Evolutionary conservation across 2,888 invertebrate species (phyloP), one percentile per base, ranked within the genome.

Genomic region (Graphium colonna): DNA sequence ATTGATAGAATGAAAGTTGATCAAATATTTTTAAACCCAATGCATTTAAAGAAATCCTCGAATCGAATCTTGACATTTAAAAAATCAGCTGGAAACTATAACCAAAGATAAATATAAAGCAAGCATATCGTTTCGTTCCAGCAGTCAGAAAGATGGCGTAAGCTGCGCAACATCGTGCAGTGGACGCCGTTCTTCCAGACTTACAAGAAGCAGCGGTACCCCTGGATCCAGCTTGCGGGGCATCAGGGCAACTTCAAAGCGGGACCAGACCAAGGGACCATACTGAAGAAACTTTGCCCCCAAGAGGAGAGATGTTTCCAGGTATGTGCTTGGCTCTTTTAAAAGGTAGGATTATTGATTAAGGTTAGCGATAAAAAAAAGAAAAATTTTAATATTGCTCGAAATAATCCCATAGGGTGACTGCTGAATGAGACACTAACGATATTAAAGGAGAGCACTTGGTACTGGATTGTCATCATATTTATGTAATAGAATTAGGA

Each of bases 121-220:
- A 40, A 44, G 59, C 60, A 44, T 46, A 46, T 58, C 63, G 61
- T 67, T 56, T 65, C 65, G 60, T 93, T 93, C 33, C 92, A 97
- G 97, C 94, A 95, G 67, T 97, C 97, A 18, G 96, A 88, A 60
- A 75, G 97, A 76, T 98, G 98, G 98, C 92, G 96, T 60, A 98
- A 97, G 81, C 92, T 98, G 41, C 92, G 97, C 48, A 97, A 96
- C 77, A 97, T 97, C 59, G 97, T 98, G 18, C 97, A 97, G 77
- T 97, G 98, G 97, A 97, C 97, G 41, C 98, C 98, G 38, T 98
- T 98, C 91, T 96, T 98, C 78, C 98, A 98, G 87, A 97, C 96
- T 0, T 98, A 97, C 91, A 98, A 97, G 84, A 97, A 97, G 77
- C 96, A 97, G 81, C 91, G 96, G 66, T 98, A 98, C 85, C 98